A percentile compares a stretch with the other conserved stretches of the same genome.
Evolutionary conservation across 2,113 vertebrate genomes (phyloP).

Genomic region (Mastomys coucha): DNA sequence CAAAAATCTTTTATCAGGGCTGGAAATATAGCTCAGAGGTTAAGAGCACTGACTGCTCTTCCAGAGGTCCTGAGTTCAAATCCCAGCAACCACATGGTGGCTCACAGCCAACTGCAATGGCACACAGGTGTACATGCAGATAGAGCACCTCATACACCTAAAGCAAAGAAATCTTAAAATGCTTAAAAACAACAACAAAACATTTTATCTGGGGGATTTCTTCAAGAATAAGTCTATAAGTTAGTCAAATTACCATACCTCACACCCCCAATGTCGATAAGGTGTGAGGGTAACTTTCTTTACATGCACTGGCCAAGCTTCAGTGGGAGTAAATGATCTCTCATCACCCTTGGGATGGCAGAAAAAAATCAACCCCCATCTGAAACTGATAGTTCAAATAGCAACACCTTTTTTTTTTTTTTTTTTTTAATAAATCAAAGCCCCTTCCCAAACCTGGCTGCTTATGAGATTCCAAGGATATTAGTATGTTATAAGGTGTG

Average conservation of each 20-base stretch:
- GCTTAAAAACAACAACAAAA: not conserved
- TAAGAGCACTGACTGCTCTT: too few species aligned
- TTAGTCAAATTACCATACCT: not conserved
- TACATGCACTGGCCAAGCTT: not conserved
- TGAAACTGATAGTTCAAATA: not conserved
- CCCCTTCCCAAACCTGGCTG: not conserved
- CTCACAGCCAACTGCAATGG: too few species aligned
- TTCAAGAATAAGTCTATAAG: not conserved
- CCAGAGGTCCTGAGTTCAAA: too few species aligned
- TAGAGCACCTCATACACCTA: too few species aligned
- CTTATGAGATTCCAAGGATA: not conserved
- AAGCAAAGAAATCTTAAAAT: too few species aligned
- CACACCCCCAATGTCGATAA: not conserved
- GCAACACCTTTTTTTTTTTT: not conserved
- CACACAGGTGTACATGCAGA: too few species aligned
- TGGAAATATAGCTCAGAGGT: too few species aligned
- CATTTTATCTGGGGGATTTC: not conserved
- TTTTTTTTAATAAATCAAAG: not conserved
- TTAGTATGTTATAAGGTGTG: not conserved
- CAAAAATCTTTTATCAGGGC: too few species aligned
- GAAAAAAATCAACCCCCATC: not conserved
- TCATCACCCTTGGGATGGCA: not conserved
- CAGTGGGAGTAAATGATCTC: not conserved
- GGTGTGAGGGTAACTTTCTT: not conserved
- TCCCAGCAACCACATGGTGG: too few species aligned